Evolutionary conservation across 2,797 vertebrate species (phyloP).

Genomic region (Pseudochirops corinnae): DNA sequence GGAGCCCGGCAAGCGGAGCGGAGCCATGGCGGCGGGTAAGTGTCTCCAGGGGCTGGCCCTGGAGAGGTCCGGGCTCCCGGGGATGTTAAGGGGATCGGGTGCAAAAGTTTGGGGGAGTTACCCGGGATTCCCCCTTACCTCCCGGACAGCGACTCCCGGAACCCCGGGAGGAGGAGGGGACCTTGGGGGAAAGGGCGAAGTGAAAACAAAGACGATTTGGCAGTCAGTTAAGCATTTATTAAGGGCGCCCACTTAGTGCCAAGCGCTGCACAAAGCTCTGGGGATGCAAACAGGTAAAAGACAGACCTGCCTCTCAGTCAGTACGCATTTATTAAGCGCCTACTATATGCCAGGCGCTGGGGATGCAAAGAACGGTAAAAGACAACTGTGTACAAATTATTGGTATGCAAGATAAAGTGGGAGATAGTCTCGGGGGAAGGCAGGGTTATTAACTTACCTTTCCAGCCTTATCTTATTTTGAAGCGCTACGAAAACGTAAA

Average conservation of each 20-base stretch:
- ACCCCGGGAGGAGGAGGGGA: neutral
- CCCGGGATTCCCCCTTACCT: neutral
- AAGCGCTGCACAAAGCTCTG: too few relatives aligned
- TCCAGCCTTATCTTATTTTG: neutral
- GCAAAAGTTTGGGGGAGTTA: neutral
- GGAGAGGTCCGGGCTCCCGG: neutral
- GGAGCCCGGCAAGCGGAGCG: constrained; percentile 49
- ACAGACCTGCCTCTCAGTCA: neutral
- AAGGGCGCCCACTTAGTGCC: neutral
- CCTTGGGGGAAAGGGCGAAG: neutral
- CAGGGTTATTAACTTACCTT: too few relatives aligned
- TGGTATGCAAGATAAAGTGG: neutral
- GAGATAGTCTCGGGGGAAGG: too few relatives aligned
- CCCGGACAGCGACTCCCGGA: neutral
- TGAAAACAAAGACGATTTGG: neutral
- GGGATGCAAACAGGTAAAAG: neutral
- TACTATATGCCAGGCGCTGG: neutral
- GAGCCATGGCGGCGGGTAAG: constrained; percentile 83
- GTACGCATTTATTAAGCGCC: neutral
- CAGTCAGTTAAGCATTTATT: neutral
- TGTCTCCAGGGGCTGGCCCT: neutral
- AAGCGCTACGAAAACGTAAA: neutral
- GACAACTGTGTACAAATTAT: fast-evolving
- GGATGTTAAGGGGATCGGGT: neutral
- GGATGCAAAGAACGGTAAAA: neutral